Evolutionary conservation across 2,113 vertebrate species (phyloP), one percentile per base, ranked within the genome.

Genomic region (Bagarius yarrelli): DNA sequence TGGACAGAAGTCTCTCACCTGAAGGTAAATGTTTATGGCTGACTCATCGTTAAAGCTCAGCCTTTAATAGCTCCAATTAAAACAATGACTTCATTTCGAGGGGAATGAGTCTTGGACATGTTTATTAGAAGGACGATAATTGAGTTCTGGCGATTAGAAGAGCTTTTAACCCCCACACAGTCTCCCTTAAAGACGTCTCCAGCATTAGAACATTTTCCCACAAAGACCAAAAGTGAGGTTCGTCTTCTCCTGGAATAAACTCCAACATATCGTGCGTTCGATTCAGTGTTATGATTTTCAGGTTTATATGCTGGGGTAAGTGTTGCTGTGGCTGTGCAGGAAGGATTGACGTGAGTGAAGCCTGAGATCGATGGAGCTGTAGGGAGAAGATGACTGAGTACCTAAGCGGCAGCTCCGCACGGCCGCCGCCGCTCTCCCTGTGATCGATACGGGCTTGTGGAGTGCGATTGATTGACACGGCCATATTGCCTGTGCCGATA

Each of bases 21-120:
- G 93, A 92, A 95, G 93, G 93, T 94, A 95, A 93, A 93, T 95
- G 93, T 96, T 96, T 94, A 93, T 94, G 95, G 92, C 90, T 23
- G 87, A 84, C 88, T 90, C 76, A 64, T 93, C 92, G 87, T 95
- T 96, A 94, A 94, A 92, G 88, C 91, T 85, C 89, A 86, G 84
- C 85, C 63, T 91, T 95, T 94, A 95, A 94, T 92, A 93, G 92
- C 90, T 89, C 91, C 93, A 94, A 94, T 96, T 95, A 94, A 92
- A 95, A 92, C 90, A 93, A 90, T 93, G 92, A 88, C 92, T 95
- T 94, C 88, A 90, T 95, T 91, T 93, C 90, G 86, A 89, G 88
- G 91, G 90, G 91, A 91, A 93, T 92, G 93, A 93, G 88, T 85
- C 78, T 11, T 60, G 64, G 78, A 85, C 61, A 61, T 90, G 88